A percentile compares a stretch with the other conserved stretches of the same genome.
Conservation (phyloP, 2,113 vertebrate species). For the Solea senegalensis region DNA sequence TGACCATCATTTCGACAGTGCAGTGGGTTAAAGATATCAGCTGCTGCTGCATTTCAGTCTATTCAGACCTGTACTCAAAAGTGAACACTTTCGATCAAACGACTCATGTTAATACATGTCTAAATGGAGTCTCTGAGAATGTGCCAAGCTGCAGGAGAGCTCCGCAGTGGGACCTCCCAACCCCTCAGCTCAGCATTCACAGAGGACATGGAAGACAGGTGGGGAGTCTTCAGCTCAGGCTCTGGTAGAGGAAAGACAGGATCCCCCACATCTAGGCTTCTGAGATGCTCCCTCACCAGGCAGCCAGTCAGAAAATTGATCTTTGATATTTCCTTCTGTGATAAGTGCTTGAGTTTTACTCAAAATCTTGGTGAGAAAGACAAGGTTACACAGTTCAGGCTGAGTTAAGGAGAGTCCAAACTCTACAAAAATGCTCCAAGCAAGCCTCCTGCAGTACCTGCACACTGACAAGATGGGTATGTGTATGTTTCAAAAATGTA, state of each 20-base stretch:
- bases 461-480: background rate
- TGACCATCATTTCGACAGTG: too few relatives aligned
- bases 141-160: conserved; percentile 9
- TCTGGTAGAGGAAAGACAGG: conserved; percentile 19
- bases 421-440: background rate
- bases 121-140: background rate
- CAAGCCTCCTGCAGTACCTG: background rate
- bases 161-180: conserved; percentile 36
- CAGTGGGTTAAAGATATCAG: too few relatives aligned
- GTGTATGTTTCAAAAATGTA: conserved; percentile 1
- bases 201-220: conserved; percentile 40
- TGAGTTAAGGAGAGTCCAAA: conserved; percentile 1
- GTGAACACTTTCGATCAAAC: too few relatives aligned
- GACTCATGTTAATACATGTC: too few relatives aligned
- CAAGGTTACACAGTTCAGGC: conserved; percentile 15
- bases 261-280: conserved; percentile 33
- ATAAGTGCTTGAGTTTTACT: conserved; percentile 29
- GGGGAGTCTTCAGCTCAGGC: conserved; percentile 22
- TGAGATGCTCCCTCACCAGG: conserved; percentile 23
- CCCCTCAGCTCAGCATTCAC: conserved; percentile 47
- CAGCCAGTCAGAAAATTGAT: background rate
- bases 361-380: conserved; percentile 29
- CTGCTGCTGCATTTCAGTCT: too few relatives aligned
- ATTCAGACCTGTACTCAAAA: too few relatives aligned
- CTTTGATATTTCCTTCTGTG: conserved; percentile 22